A percentile compares a stretch with the other conserved stretches of the same genome.
Conservation (phyloP, 1,140 invertebrate genomes). For the Helicoverpa zea region DNA sequence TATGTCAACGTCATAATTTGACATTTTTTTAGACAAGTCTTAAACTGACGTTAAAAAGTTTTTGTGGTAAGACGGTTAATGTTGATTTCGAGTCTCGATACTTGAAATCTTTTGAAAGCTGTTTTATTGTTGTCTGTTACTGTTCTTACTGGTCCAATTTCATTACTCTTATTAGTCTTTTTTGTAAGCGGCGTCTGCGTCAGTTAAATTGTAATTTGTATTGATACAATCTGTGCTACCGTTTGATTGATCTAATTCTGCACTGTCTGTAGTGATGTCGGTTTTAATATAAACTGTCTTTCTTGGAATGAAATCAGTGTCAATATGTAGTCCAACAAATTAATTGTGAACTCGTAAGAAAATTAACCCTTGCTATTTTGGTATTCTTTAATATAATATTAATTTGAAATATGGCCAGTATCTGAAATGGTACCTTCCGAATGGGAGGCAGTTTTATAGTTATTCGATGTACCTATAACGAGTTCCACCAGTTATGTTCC, state of each 20-base stretch:
- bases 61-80: too few relatives aligned
- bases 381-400: background rate
- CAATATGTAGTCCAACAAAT: background rate
- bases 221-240: background rate
- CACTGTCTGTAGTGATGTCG: background rate
- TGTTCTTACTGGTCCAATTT: constrained; percentile 30
- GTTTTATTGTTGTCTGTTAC: constrained; percentile 34
- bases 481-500: constrained; percentile 1
- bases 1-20: too few relatives aligned
- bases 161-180: constrained; percentile 1
- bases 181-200: background rate
- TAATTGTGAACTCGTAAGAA: background rate
- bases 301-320: background rate
- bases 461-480: background rate
- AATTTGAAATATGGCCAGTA: background rate
- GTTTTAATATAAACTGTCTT: constrained; percentile 3
- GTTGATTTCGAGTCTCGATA: constrained; percentile 10
- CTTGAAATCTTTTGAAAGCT: constrained; percentile 42
- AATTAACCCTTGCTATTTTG: background rate
- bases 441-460: background rate
- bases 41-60: too few relatives aligned
- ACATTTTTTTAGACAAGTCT: too few relatives aligned
- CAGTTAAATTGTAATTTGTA: constrained; percentile 13
- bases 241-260: constrained; percentile 11
- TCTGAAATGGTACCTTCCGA: background rate